Evolutionary conservation across 2,888 invertebrate species (phyloP).

Genomic region (Cephus spinipes): DNA sequence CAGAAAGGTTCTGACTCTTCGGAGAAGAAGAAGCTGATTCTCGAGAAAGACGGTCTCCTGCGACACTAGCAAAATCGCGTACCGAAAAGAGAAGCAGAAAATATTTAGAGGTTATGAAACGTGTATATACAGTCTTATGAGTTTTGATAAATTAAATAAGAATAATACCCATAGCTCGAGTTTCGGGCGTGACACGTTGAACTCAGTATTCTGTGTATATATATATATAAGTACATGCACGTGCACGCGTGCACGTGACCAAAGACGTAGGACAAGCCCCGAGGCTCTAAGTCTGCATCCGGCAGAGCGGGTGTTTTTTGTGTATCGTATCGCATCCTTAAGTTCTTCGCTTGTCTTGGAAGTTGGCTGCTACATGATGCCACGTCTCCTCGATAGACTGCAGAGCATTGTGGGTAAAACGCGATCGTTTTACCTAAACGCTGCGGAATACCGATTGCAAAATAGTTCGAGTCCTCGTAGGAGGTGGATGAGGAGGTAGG

Average conservation of each 20-base stretch:
- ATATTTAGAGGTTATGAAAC: neutral
- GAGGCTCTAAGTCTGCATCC: constrained; percentile 49
- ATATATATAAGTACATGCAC: constrained; percentile 2
- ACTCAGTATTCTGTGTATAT: neutral
- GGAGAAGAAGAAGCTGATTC: neutral
- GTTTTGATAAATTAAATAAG: neutral
- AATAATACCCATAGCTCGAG: neutral
- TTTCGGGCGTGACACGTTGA: constrained; percentile 4
- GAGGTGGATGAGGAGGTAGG: neutral
- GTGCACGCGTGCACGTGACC: constrained; percentile 19
- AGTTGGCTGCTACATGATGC: constrained; percentile 19
- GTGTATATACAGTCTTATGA: neutral
- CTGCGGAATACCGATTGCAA: neutral
- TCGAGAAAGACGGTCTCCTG: neutral
- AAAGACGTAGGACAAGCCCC: constrained; percentile 12
- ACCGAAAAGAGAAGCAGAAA: neutral
- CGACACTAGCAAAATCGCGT: neutral
- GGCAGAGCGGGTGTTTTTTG: constrained; percentile 50
- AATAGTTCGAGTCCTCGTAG: neutral
- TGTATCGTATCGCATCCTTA: constrained; percentile 43
- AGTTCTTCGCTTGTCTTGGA: constrained; percentile 42
- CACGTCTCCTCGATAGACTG: neutral
- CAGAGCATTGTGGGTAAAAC: constrained; percentile 1
- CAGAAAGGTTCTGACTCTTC: neutral
- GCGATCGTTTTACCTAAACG: constrained; percentile 17